Evolutionary conservation across 53 echinoderm and acorn worm species (phyloP).

Genomic region (Glandiceps talaboti): DNA sequence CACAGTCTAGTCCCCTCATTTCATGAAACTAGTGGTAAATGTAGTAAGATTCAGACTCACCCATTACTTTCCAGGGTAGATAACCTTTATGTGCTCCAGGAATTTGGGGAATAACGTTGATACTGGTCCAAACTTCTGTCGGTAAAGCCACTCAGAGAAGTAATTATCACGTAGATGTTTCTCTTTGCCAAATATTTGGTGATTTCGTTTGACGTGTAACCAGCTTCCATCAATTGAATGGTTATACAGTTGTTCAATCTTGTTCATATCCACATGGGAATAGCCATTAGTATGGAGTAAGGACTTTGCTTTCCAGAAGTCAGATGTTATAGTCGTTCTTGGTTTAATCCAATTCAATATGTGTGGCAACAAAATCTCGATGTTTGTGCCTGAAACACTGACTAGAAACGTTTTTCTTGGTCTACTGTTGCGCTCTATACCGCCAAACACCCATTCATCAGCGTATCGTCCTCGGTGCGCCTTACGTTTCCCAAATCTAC

Average conservation of each 20-base stretch:
- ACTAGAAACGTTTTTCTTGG: not conserved
- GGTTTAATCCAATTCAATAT: not conserved
- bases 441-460: not conserved
- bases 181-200: not conserved
- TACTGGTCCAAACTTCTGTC: not conserved
- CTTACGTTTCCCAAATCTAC: not conserved
- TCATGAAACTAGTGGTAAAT: no score
- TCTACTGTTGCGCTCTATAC: not conserved
- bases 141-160: not conserved
- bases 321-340: not conserved
- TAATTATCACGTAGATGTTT: not conserved
- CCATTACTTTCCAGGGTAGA: not conserved
- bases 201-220: not conserved
- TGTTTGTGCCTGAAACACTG: not conserved
- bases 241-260: not conserved
- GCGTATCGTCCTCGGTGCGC: not conserved
- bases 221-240: not conserved
- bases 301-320: not conserved
- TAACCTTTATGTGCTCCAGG: not conserved
- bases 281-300: not conserved
- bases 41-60: no score
- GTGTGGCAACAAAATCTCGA: not conserved
- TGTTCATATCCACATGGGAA: not conserved
- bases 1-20: no score
- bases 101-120: not conserved